phyloP scores from a whole-genome alignment of 2,113 vertebrate species.

The Indri indri region DNA sequence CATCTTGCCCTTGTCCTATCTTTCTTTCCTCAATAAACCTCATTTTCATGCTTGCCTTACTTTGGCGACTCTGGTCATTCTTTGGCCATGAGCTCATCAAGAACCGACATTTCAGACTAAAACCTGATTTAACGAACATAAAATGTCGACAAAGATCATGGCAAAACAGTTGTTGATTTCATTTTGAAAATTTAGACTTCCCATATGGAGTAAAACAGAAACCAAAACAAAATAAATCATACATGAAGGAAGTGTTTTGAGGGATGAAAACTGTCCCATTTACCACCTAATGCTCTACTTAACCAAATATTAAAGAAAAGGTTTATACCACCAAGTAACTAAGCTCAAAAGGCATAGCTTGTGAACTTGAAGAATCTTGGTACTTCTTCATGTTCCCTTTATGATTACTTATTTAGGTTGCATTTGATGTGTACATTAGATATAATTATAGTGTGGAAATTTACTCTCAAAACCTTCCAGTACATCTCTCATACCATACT shows the following conservation, averaged over 20 bases:
- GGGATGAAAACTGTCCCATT: background rate
- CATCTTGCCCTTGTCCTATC: too few species aligned
- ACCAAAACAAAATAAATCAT: conserved; percentile 36
- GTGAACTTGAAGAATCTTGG: background rate
- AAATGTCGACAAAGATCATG: background rate
- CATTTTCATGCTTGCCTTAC: too few species aligned
- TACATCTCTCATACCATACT: background rate
- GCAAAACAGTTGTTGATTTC: background rate
- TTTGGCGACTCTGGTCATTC: too few species aligned
- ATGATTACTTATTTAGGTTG: background rate
- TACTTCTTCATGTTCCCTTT: background rate
- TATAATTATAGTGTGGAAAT: background rate
- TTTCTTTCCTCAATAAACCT: too few species aligned
- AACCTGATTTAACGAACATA: background rate
- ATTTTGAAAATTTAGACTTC: conserved; percentile 44
- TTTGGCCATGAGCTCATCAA: too few species aligned
- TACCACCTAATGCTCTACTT: background rate
- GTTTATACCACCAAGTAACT: background rate
- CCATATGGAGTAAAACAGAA: background rate
- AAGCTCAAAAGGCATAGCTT: background rate
- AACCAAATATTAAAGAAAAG: background rate
- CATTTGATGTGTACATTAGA: background rate
- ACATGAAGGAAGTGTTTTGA: background rate
- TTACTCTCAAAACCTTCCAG: background rate
- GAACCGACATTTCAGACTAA: too few species aligned